These are phyloP conservation scores for Epinotia demarniana DNA, from an alignment of 2,888 invertebrate genomes.

Conservation along the genomic window DNA sequence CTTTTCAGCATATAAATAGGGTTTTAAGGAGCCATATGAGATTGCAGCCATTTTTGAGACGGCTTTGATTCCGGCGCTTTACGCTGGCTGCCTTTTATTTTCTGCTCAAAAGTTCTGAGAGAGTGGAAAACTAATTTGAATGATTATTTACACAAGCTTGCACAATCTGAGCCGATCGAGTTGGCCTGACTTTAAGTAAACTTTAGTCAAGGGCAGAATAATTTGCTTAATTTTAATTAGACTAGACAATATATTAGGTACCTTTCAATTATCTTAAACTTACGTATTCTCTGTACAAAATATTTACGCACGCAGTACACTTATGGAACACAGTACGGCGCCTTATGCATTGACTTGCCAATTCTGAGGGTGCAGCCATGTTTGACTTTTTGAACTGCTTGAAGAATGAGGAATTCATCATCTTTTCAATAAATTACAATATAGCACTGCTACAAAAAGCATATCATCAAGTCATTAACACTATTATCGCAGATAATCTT, in stretches of 20 bases:
- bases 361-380: not conserved
- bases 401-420: not conserved
- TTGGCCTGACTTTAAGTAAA: not conserved
- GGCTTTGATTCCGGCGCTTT: conserved; percentile 30
- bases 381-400: not conserved
- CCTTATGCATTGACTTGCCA: not conserved
- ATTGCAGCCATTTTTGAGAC: conserved; percentile 35
- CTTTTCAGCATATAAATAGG: conserved; percentile 43
- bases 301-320: no score
- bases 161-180: not conserved
- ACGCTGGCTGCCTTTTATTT: conserved; percentile 33
- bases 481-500: no score
- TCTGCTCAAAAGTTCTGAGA: conserved; percentile 23
- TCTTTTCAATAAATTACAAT: no score
- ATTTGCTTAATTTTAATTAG: no score
- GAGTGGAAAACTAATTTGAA: conserved; percentile 26
- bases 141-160: conserved; percentile 1
- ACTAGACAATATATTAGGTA: no score
- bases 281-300: no score
- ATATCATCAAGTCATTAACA: not conserved
- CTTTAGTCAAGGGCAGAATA: not conserved
- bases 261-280: no score
- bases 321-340: not conserved
- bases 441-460: not conserved
- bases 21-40: conserved; percentile 34